Base-by-base conservation (phyloP, 92 coral and sea anemone genomes). In the Blastomussa wellsi region DNA sequence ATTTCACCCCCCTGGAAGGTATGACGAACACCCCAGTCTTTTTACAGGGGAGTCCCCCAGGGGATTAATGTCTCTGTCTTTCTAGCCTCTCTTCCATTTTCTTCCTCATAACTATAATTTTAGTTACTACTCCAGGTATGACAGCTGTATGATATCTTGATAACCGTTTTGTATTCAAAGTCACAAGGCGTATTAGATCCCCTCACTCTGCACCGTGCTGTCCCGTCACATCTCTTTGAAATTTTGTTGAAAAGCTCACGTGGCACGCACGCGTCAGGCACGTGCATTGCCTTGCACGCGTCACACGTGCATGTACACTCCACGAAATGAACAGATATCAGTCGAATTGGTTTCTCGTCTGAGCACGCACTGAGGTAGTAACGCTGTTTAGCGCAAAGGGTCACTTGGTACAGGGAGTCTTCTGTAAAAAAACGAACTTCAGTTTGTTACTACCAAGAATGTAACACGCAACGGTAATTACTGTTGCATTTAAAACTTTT, bases 271-370 rank as follows among this genome's bases (percentile, higher is more conserved):
- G 82, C 82, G 9, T 60, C 71, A 0, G 82, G 39, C 24, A 59
- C 1, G 49, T 9, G 35, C 49, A 78, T 1, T 22, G 32, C n/a
- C 20, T 22, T 28, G 37, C 82, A 78, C 32, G 72, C 39, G 22
- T 78, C 72, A n/a, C 72, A 78, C 51, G 17, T 24, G 72, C 82
- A 78, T 28, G 17, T 59, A 72, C 82, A 78, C 28, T 78, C 29
- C 2, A 44, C 60, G 17, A 59, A 62, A 12, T 55, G 68, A 8
- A 64, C 53, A 24, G 72, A 10, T 78, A 60, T 60, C 82, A 59
- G 51, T 19, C 32, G 72, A 9, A 78, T 37, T 38, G 52, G 19
- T 13, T 60, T 78, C 24, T 37, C n/a, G 36, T 8, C 4, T 11
- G 82, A 59, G 48, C 82, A 78, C 11, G 33, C 24, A 10, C 17